Conservation (phyloP, 2,888 invertebrate genomes). For the Drosophila anomelani region DNA sequence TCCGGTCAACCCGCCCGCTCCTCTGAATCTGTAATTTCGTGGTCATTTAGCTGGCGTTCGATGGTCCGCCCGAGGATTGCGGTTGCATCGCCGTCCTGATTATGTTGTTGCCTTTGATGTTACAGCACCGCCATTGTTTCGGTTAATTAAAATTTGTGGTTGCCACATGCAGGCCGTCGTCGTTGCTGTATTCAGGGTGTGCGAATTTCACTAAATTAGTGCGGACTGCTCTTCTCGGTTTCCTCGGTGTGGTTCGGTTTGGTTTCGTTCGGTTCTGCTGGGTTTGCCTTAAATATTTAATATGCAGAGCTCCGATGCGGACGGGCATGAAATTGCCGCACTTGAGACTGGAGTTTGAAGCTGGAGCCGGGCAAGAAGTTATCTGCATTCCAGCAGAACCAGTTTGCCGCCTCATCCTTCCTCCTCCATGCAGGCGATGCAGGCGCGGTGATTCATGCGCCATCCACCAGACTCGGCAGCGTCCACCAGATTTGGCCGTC, state of each 20-base stretch:
- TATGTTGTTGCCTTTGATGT: slow-evolving; percentile 69
- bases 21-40: slow-evolving; percentile 62
- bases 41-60: slow-evolving; percentile 61
- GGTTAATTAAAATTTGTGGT: slow-evolving; percentile 80
- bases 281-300: slow-evolving; percentile 68
- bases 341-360: slow-evolving; percentile 54
- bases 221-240: slow-evolving; percentile 51
- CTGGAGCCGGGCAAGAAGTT: slow-evolving; percentile 56
- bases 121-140: slow-evolving; percentile 70
- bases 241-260: slow-evolving; percentile 15
- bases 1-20: slow-evolving; percentile 10
- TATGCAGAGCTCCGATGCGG: slow-evolving; percentile 65
- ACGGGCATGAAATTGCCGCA: slow-evolving; percentile 60
- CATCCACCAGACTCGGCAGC: slow-evolving; percentile 69
- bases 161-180: slow-evolving; percentile 32
- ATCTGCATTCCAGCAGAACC: slow-evolving; percentile 78
- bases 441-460: slow-evolving; percentile 68
- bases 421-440: slow-evolving; percentile 49
- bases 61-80: slow-evolving; percentile 45
- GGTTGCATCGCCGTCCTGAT: slow-evolving; percentile 50
- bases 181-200: slow-evolving; percentile 17
- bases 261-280: slow-evolving; percentile 15
- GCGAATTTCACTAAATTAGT: slow-evolving; percentile 67
- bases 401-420: slow-evolving; percentile 51
- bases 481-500: slow-evolving; percentile 53